These are phyloP conservation scores for Pipa parva DNA, from an alignment of 2,113 vertebrate species.

Conservation along the genomic window DNA sequence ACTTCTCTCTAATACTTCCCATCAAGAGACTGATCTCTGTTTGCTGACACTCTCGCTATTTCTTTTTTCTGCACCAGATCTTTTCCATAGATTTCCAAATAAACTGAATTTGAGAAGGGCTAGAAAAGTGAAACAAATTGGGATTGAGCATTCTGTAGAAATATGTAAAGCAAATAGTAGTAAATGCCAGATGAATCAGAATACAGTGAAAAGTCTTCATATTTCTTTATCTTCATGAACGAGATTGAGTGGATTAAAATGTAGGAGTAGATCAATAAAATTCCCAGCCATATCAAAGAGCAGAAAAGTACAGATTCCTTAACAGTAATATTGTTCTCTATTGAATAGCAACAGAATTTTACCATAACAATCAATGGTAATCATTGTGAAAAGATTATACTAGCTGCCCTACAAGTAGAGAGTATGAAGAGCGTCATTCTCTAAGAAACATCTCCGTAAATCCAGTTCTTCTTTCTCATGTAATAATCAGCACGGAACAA, in stretches of 20 bases:
- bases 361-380: constrained; percentile 67
- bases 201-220: constrained; percentile 55
- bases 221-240: constrained; percentile 59
- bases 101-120: constrained; percentile 57
- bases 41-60: too few relatives aligned
- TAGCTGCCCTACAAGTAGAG: constrained; percentile 59
- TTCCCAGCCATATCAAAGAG: constrained; percentile 57
- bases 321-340: constrained; percentile 52
- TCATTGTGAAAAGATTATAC: constrained; percentile 69
- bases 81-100: constrained; percentile 36
- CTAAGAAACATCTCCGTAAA: constrained; percentile 60
- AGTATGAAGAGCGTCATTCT: constrained; percentile 65
- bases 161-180: constrained; percentile 64
- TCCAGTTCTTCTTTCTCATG: constrained; percentile 61
- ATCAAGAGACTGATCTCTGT: too few relatives aligned
- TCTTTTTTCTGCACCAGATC: neutral
- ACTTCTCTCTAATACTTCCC: too few relatives aligned
- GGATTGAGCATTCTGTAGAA: constrained; percentile 73
- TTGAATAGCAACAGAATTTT: constrained; percentile 63
- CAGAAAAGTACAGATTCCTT: constrained; percentile 57
- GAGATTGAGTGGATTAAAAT: constrained; percentile 59
- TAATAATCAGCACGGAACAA: constrained; percentile 72
- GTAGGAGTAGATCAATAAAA: constrained; percentile 58
- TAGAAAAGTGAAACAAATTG: constrained; percentile 69
- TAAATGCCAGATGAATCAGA: constrained; percentile 59